These are phyloP conservation scores for Riparia riparia DNA, from an alignment of 2,113 vertebrate genomes.

Conservation along the genomic window DNA sequence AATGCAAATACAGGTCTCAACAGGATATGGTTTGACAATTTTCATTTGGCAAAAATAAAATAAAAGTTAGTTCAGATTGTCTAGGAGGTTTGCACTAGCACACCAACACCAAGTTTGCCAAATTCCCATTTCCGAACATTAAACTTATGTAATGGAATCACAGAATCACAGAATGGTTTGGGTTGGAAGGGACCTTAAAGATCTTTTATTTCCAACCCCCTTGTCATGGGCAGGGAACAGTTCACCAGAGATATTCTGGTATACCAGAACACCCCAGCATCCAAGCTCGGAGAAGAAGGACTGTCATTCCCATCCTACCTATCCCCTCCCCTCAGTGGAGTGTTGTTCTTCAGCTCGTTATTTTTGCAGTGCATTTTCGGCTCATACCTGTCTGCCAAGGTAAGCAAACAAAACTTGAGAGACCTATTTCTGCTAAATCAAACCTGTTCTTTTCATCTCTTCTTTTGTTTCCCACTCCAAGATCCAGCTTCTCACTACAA, in stretches of 20 bases:
- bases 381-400: background rate
- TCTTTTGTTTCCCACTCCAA: background rate
- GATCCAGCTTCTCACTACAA: background rate
- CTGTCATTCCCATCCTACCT: background rate
- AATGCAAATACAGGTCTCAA: background rate
- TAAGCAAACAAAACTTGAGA: constrained; percentile 30
- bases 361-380: background rate
- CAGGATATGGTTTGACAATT: background rate
- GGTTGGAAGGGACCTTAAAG: background rate
- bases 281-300: background rate
- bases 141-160: background rate
- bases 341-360: background rate
- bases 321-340: background rate
- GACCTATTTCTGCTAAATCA: constrained; percentile 29
- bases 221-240: background rate
- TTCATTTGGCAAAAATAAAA: background rate
- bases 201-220: background rate
- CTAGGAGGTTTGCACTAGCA: background rate
- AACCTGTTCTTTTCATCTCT: background rate
- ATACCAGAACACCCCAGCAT: background rate
- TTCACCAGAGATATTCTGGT: background rate
- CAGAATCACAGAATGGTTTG: background rate
- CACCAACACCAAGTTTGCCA: background rate
- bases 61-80: background rate
- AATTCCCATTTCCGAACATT: background rate